A percentile compares a stretch with the other conserved stretches of the same genome.
Conservation (phyloP, 2,888 invertebrate species). For the Dryobotodes eremita region DNA sequence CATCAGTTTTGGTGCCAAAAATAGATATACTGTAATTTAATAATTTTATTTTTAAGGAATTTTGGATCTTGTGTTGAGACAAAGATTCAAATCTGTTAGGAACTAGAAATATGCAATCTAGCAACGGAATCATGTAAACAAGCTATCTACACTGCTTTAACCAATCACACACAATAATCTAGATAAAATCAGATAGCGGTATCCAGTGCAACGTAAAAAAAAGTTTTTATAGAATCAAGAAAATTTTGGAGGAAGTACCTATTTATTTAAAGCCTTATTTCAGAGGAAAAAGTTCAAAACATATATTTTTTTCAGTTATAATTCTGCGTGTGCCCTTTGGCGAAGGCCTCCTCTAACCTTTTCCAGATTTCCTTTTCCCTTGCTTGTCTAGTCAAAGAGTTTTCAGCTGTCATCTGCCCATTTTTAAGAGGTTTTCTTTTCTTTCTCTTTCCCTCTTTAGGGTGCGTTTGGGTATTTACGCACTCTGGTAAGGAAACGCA, state of each 20-base stretch:
- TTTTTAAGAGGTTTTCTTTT: background rate
- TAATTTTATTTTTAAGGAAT: background rate
- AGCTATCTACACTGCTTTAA: slow-evolving; percentile 21
- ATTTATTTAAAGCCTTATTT: background rate
- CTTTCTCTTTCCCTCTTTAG: background rate
- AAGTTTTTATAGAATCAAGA: background rate
- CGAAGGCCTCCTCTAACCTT: background rate
- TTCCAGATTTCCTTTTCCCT: no score
- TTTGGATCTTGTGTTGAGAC: background rate
- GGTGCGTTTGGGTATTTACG: no score
- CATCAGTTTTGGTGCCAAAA: background rate
- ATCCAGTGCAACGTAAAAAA: background rate
- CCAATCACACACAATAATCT: slow-evolving; percentile 35
- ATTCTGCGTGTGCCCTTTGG: no score
- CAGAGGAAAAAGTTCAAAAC: background rate
- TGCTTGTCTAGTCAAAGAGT: no score
- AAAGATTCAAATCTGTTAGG: background rate
- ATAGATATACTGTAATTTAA: no score
- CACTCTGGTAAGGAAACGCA: no score
- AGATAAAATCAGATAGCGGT: slow-evolving; percentile 22
- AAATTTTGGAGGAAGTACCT: background rate
- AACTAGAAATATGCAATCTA: background rate
- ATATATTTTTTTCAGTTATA: no score
- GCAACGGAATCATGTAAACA: slow-evolving; percentile 18
- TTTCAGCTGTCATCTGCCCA: background rate